Conservation (phyloP, 2,113 vertebrate genomes). For the Clarias gariepinus region DNA sequence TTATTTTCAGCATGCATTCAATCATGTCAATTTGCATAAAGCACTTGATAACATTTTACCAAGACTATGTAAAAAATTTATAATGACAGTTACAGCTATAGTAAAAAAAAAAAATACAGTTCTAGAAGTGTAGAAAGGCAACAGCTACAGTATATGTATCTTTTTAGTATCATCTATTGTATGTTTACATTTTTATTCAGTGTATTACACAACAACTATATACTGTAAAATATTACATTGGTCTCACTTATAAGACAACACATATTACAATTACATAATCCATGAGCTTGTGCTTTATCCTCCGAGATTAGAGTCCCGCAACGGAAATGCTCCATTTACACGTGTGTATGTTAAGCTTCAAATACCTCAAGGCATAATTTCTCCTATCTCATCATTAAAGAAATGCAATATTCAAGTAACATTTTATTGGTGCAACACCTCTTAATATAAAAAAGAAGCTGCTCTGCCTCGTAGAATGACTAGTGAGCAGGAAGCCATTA, state of each 20-base stretch:
- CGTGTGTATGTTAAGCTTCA: not conserved
- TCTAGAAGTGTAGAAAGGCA: not conserved
- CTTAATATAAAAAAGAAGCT: not conserved
- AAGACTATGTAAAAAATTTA: not conserved
- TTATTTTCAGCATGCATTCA: conserved; percentile 33
- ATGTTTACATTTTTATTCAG: not conserved
- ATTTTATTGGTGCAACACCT: not conserved
- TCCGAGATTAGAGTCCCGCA: not conserved
- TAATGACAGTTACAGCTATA: not conserved
- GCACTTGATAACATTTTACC: not conserved
- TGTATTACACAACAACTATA: not conserved
- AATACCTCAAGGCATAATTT: not conserved
- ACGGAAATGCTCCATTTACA: not conserved
- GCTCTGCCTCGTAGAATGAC: not conserved
- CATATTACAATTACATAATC: conserved; percentile 2
- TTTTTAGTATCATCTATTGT: not conserved
- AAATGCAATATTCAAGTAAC: conserved; percentile 4
- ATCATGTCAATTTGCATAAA: not conserved
- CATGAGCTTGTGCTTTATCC: not conserved
- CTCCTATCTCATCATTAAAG: not conserved
- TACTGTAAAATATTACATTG: not conserved
- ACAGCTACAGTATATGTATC: not conserved
- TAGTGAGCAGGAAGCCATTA: conserved; percentile 6
- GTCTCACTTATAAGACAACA: not conserved
- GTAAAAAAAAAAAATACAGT: not conserved